Evolutionary conservation across 2,888 invertebrate species (phyloP).

Genomic region (Rhaphigaster nebulosa): DNA sequence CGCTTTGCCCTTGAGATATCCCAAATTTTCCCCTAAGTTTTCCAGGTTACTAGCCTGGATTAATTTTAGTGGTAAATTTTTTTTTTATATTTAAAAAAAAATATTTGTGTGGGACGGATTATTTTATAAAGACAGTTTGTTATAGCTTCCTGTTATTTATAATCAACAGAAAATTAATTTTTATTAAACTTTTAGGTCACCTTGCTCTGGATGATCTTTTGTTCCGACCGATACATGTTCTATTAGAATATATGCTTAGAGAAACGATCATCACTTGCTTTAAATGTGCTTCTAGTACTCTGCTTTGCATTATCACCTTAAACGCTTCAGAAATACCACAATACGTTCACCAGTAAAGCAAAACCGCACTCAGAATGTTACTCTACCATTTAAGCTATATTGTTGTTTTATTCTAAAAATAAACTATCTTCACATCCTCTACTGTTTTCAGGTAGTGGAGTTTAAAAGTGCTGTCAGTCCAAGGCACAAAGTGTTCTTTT

Average conservation of each 20-base stretch:
- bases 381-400: not conserved
- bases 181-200: too few relatives aligned
- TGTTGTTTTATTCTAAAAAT: not conserved
- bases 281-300: not conserved
- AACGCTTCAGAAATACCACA: not conserved
- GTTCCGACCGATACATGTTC: not conserved
- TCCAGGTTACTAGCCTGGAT: too few relatives aligned
- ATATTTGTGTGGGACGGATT: too few relatives aligned
- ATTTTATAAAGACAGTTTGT: too few relatives aligned
- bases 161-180: too few relatives aligned
- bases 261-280: not conserved
- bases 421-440: not conserved
- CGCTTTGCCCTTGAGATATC: too few relatives aligned
- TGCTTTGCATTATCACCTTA: conserved; percentile 11
- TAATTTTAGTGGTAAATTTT: too few relatives aligned
- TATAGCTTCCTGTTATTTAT: too few relatives aligned
- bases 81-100: too few relatives aligned
- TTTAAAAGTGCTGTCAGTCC: conserved; percentile 34
- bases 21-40: too few relatives aligned
- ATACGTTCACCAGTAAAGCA: not conserved
- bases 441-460: conserved; percentile 25
- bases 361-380: too few relatives aligned
- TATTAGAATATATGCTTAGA: not conserved
- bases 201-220: not conserved
- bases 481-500: conserved; percentile 38